Percentiles rank a stretch among this genome's conserved stretches.
phyloP scores from a whole-genome alignment of 1,140 invertebrate species.

The Trigoniulus corallinus region DNA sequence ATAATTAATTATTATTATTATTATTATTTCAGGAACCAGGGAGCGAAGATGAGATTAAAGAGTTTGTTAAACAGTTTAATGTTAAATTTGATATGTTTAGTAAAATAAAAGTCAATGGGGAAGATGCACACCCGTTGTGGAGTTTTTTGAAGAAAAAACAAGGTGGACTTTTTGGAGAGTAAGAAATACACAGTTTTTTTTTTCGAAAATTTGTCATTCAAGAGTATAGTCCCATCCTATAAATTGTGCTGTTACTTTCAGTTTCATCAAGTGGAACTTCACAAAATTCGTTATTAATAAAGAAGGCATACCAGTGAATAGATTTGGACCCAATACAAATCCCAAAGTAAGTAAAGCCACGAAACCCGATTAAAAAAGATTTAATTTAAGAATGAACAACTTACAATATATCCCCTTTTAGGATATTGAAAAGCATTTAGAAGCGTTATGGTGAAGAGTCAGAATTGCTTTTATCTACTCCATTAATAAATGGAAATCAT shows the following conservation, averaged over 20 bases:
- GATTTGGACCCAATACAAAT: constrained; percentile 57
- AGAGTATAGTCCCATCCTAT: too few relatives aligned
- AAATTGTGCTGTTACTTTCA: constrained; percentile 14
- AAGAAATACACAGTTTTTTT: constrained; percentile 5
- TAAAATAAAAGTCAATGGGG: constrained; percentile 76
- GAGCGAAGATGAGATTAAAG: constrained; percentile 47
- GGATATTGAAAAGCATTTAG: too few relatives aligned
- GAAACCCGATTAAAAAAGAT: too few relatives aligned
- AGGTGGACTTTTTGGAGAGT: constrained; percentile 47
- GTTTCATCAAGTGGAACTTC: constrained; percentile 92
- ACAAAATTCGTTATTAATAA: constrained; percentile 85
- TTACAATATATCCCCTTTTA: too few relatives aligned
- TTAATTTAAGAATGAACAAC: too few relatives aligned
- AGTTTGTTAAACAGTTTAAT: constrained; percentile 47
- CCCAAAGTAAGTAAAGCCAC: constrained; percentile 40
- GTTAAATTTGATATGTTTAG: constrained; percentile 62
- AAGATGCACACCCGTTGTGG: constrained; percentile 67
- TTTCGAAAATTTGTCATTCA: neutral
- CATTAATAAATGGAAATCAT: too few relatives aligned
- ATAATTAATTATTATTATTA: neutral
- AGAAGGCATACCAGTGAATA: constrained; percentile 62
- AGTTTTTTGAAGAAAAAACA: constrained; percentile 71
- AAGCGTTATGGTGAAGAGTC: too few relatives aligned
- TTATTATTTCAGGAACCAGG: constrained; percentile 45
- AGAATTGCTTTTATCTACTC: too few relatives aligned